Conservation (phyloP, 1,140 invertebrate genomes). For the Drosophila pseudoananassae region DNA sequence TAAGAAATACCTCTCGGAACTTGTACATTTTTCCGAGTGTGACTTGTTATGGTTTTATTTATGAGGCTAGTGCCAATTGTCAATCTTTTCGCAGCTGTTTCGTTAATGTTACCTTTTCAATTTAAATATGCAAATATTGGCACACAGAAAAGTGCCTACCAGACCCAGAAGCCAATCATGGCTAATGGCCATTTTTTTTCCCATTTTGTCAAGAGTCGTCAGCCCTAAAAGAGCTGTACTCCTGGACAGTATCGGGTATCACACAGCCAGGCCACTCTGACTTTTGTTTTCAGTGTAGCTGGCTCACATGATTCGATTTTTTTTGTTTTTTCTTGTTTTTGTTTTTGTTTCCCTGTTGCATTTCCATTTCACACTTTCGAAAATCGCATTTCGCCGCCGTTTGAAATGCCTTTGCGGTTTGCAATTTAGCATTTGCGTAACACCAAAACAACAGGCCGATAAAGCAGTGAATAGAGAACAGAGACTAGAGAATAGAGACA, state of each 20-base stretch:
- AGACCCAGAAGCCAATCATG: too few relatives aligned
- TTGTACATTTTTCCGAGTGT: neutral
- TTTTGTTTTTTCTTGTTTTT: conserved; percentile 36
- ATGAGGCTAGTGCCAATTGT: neutral
- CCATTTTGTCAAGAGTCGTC: too few relatives aligned
- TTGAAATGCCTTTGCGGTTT: conserved; percentile 35
- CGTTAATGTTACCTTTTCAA: neutral
- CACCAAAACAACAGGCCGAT: conserved; percentile 21
- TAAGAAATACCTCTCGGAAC: conserved; percentile 2
- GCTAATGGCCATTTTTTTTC: too few relatives aligned
- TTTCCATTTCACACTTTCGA: conserved; percentile 64
- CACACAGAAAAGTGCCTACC: too few relatives aligned
- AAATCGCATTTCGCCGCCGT: conserved; percentile 44
- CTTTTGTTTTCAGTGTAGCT: conserved; percentile 16
- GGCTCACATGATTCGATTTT: conserved; percentile 64
- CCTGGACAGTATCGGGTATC: neutral
- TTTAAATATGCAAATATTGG: neutral
- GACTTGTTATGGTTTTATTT: neutral
- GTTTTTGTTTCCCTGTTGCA: conserved; percentile 41
- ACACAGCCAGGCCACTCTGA: neutral
- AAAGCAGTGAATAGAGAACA: conserved; percentile 10
- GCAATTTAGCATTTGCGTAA: conserved; percentile 55
- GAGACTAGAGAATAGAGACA: neutral
- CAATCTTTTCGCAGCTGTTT: conserved; percentile 5
- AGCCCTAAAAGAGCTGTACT: too few relatives aligned